Evolutionary conservation across 2,113 vertebrate genomes (phyloP), one percentile per base, ranked within the genome.

Genomic region (Nesogale talazaci): DNA sequence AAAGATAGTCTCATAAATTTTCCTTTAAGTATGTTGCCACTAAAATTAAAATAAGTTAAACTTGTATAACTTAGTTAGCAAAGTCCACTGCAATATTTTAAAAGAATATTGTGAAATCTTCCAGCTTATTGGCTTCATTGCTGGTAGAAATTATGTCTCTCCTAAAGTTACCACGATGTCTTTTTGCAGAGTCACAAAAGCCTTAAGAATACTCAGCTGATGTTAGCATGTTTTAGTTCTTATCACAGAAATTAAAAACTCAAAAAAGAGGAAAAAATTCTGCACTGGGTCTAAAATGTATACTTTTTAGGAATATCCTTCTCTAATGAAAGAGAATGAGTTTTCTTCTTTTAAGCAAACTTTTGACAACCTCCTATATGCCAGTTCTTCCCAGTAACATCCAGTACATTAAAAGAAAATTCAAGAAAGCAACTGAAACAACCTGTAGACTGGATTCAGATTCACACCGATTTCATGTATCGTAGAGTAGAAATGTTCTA

Each of bases 11-110:
- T 52, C 46, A 52, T 52, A 52, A 2, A 52, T 52, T 52, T 52
- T 52, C n/a, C n/a, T n/a, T 52, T 46, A 46, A 46, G 46, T 52
- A 9, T 52, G 46, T 52, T 52, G 46, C 46, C 46, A 52, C 46
- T 52, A 11, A 52, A 52, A 9, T 52, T 52, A 52, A 52, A 52
- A 52, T 52, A 52, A 52, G 14, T 52, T 52, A 52, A 12, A 86
- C 23, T 74, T 89, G 76, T 79, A 72, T 59, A 72, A 93, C 87
- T 92, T 86, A 93, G 89, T 94, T 79, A 83, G 91, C 84, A 91
- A 79, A 87, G 59, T 57, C 42, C 6, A 91, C 40, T 82, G 0
- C 69, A 91, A 80, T 88, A 36, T 74, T 91, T 91, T 79, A n/a
- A 86, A 88, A 17, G 0, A 27, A 2, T 84, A 88, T 85, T 83